Evolutionary conservation across 2,888 invertebrate genomes (phyloP), one percentile per base, ranked within the genome.

Genomic region (Lithophane ornitopus): DNA sequence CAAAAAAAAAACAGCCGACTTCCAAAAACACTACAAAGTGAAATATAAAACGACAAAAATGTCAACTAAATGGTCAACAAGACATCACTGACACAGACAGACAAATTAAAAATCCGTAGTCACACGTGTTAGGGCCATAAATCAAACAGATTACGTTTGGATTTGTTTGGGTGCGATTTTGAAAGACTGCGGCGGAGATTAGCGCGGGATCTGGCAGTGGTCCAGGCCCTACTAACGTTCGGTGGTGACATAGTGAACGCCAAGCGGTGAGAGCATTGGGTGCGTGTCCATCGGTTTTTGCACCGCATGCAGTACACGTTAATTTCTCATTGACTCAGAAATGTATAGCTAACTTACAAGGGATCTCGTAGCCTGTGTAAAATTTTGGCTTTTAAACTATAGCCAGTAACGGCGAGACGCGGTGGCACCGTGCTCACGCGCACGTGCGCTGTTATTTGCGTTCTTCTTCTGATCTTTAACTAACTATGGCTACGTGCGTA

Each of bases 101-200:
- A n/a, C n/a, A n/a, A n/a, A n/a, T n/a, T n/a, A n/a, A n/a, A n/a
- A n/a, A n/a, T n/a, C n/a, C n/a, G n/a, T n/a, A n/a, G n/a, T n/a
- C n/a, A n/a, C n/a, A n/a, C n/a, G n/a, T n/a, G n/a, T n/a, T n/a
- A n/a, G n/a, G n/a, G n/a, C n/a, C n/a, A n/a, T n/a, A n/a, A n/a
- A n/a, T n/a, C n/a, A n/a, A n/a, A n/a, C n/a, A n/a, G n/a, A n/a
- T n/a, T n/a, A n/a, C n/a, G n/a, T n/a, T n/a, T n/a, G 78, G 87
- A 87, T 91, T 92, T 92, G 93, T 93, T 93, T 92, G 91, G 92
- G 91, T 90, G 90, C 87, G 87, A 71, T 73, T 84, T 84, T 90
- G 86, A 91, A 88, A 89, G 87, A 87, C 81, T 86, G 86, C 78
- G 82, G 76, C 82, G 85, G 74, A 81, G 86, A 87, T 90, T 88